Conservation (phyloP, 2,888 invertebrate genomes). For the Drosophila dives region DNA sequence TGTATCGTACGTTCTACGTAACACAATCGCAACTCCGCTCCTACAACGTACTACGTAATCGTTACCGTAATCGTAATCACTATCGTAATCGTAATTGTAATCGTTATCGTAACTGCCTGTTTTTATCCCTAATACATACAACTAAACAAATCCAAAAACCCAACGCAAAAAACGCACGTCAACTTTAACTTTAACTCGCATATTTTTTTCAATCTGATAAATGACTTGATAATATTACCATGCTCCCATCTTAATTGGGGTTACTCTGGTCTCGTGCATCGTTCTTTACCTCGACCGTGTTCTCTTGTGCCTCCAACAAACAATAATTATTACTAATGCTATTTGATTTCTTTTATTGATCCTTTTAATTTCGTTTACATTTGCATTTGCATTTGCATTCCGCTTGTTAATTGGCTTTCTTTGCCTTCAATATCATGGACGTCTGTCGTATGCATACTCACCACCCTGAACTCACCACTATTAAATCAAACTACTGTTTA, state of each 20-base stretch:
- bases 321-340: not conserved
- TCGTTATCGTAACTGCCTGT: slow-evolving; percentile 48
- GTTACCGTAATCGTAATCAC: not conserved
- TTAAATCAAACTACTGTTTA: not conserved
- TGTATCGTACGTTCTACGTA: slow-evolving; percentile 36
- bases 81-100: not conserved
- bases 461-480: slow-evolving; percentile 1
- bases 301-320: slow-evolving; percentile 13
- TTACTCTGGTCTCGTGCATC: slow-evolving; percentile 16
- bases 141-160: slow-evolving; percentile 12
- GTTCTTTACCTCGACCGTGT: slow-evolving; percentile 10
- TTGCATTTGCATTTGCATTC: slow-evolving; percentile 1
- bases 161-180: slow-evolving; percentile 35
- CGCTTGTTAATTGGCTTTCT: slow-evolving; percentile 22
- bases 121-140: slow-evolving; percentile 31
- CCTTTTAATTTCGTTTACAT: slow-evolving; percentile 1
- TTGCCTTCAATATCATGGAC: slow-evolving; percentile 41
- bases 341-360: not conserved
- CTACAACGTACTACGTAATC: slow-evolving; percentile 37
- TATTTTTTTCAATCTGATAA: not conserved
- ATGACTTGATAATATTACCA: slow-evolving; percentile 13
- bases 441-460: slow-evolving; percentile 14
- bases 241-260: slow-evolving; percentile 1
- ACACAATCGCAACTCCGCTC: slow-evolving; percentile 33
- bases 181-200: slow-evolving; percentile 25